Percentiles rank a stretch among this genome's conserved stretches.
phyloP scores from a whole-genome alignment of 2,113 vertebrate species.

The Oreotrochilus melanogaster region DNA sequence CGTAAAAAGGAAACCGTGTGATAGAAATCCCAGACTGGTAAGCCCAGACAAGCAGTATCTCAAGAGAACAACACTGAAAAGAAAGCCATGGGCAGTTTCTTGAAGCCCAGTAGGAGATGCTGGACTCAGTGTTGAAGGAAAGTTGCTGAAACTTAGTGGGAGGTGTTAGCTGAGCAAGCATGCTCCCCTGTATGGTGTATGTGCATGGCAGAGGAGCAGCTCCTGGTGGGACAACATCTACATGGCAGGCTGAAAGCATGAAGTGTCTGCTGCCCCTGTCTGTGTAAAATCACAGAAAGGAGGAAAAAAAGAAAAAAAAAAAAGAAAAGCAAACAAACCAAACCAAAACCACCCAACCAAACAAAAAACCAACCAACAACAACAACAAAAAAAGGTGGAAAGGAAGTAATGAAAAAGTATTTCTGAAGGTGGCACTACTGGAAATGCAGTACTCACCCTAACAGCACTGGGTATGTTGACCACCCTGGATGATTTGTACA shows the following conservation, averaged over 20 bases:
- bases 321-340: too few species aligned
- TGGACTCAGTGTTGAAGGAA: neutral
- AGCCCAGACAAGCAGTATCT: neutral
- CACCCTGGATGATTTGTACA: neutral
- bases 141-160: neutral
- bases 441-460: neutral
- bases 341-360: too few species aligned
- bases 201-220: neutral
- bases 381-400: neutral
- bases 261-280: neutral
- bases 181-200: neutral
- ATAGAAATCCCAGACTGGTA: neutral
- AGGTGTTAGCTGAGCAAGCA: neutral
- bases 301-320: neutral
- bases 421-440: neutral
- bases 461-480: neutral
- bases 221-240: neutral
- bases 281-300: neutral
- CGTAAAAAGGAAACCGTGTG: neutral
- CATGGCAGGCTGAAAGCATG: neutral
- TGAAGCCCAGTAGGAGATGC: rapidly evolving
- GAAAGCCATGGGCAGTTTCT: neutral
- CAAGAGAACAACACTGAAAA: neutral
- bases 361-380: too few species aligned
- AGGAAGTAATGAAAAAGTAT: neutral